These are phyloP conservation scores for Papilio xuthus DNA, from an alignment of 1,140 invertebrate species.

Conservation along the genomic window DNA sequence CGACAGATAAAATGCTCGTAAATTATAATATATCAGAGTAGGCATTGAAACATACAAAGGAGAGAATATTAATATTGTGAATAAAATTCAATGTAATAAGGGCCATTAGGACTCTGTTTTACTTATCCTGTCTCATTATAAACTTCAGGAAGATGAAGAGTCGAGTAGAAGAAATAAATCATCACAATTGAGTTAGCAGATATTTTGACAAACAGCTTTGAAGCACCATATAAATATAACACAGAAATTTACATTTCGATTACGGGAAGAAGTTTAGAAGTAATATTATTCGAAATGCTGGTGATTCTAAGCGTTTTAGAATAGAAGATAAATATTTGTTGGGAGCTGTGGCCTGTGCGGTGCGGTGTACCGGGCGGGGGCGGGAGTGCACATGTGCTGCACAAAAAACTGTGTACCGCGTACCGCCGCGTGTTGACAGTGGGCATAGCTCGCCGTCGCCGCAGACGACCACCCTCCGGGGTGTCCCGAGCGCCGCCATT, in stretches of 20 bases:
- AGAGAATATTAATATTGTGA: not conserved
- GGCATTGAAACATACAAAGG: not conserved
- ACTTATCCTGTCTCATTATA: not conserved
- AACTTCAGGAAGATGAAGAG: not conserved
- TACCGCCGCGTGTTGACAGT: conserved; percentile 74
- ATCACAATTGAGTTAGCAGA: not conserved
- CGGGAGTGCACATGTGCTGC: conserved; percentile 65
- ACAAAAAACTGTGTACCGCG: conserved; percentile 72
- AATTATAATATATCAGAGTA: not conserved
- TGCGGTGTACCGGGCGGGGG: conserved; percentile 59
- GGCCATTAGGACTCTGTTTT: not conserved
- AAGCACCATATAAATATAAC: not conserved
- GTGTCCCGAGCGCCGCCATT: conserved; percentile 51
- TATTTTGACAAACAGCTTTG: not conserved
- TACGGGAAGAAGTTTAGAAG: not conserved
- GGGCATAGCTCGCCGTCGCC: conserved; percentile 72
- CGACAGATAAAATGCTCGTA: not conserved
- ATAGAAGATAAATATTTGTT: conserved; percentile 79
- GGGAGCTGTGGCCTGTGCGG: conserved; percentile 65
- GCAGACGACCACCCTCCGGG: conserved; percentile 61
- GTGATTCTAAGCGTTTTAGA: conserved; percentile 71
- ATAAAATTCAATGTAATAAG: not conserved
- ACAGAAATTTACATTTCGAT: not conserved
- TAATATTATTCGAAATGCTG: conserved; percentile 59
- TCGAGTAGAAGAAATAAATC: not conserved